Conservation (phyloP, 2,888 invertebrate species). For the Pristionchus mayeri region DNA sequence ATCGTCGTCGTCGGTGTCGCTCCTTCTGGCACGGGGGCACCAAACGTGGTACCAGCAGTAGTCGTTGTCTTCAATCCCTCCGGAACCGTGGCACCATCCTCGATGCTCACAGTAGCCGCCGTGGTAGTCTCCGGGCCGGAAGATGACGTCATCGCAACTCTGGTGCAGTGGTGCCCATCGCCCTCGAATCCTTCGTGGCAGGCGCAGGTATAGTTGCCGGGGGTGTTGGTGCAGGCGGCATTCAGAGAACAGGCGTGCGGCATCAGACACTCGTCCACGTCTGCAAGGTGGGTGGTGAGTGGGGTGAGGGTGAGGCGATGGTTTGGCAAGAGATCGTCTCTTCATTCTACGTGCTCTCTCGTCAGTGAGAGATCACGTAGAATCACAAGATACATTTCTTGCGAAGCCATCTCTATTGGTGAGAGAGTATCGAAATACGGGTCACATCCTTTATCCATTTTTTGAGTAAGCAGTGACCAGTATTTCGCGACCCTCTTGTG, state of each 20-base stretch:
- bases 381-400: too few species aligned
- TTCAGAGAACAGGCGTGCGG: slow-evolving; percentile 66
- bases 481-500: too few species aligned
- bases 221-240: slow-evolving; percentile 83
- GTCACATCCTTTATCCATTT: too few species aligned
- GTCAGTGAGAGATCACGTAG: too few species aligned
- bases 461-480: too few species aligned
- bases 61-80: neutral
- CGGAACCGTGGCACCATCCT: neutral
- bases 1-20: neutral
- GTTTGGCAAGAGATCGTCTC: too few species aligned
- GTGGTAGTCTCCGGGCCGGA: neutral
- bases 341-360: too few species aligned
- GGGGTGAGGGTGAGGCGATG: neutral
- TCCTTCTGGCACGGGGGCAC: neutral
- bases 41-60: neutral
- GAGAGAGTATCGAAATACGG: too few species aligned
- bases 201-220: slow-evolving; percentile 83
- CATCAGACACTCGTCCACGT: slow-evolving; percentile 73
- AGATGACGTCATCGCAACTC: neutral
- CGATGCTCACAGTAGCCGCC: neutral
- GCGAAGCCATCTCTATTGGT: too few species aligned
- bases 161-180: slow-evolving; percentile 63
- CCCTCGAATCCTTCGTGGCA: slow-evolving; percentile 68
- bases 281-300: slow-evolving; percentile 54